These are phyloP conservation scores for Diarsia rubi DNA, from an alignment of 2,888 invertebrate species.

Conservation along the genomic window DNA sequence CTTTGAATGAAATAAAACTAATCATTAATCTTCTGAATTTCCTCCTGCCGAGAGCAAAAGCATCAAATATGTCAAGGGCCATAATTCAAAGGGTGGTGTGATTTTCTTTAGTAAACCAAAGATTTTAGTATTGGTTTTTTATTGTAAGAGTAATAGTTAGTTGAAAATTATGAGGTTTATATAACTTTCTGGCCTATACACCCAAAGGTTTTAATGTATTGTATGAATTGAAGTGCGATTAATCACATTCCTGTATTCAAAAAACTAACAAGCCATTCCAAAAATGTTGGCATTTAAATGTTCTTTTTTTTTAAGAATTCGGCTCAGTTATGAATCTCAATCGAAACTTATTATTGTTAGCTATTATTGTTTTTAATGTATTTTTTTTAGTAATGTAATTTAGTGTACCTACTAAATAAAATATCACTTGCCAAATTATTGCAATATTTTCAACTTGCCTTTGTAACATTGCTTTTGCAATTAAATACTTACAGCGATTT, in stretches of 20 bases:
- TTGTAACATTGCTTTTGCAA: constrained; percentile 30
- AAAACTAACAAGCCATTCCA: constrained; percentile 65
- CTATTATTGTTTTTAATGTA: constrained; percentile 46
- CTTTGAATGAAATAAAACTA: background rate
- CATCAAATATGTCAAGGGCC: constrained; percentile 56
- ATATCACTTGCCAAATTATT: constrained; percentile 66
- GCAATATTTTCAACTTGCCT: constrained; percentile 61
- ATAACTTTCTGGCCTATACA: constrained; percentile 38
- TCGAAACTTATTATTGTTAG: constrained; percentile 54
- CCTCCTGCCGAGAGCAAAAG: constrained; percentile 26
- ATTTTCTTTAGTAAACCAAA: constrained; percentile 79
- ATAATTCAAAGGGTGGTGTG: constrained; percentile 69
- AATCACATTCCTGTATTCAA: constrained; percentile 63
- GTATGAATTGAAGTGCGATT: constrained; percentile 40
- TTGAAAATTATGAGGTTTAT: constrained; percentile 44
- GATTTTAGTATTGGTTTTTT: constrained; percentile 76
- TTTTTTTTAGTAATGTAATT: constrained; percentile 39
- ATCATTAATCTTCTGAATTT: background rate
- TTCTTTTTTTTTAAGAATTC: constrained; percentile 44
- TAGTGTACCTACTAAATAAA: constrained; percentile 47
- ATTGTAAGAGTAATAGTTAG: constrained; percentile 51
- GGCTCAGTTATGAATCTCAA: constrained; percentile 69
- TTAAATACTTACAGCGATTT: constrained; percentile 19
- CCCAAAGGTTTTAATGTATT: constrained; percentile 16
- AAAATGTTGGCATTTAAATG: constrained; percentile 61